These are phyloP conservation scores for Drosophila koepferae DNA, from an alignment of 2,888 invertebrate genomes.

Conservation along the genomic window DNA sequence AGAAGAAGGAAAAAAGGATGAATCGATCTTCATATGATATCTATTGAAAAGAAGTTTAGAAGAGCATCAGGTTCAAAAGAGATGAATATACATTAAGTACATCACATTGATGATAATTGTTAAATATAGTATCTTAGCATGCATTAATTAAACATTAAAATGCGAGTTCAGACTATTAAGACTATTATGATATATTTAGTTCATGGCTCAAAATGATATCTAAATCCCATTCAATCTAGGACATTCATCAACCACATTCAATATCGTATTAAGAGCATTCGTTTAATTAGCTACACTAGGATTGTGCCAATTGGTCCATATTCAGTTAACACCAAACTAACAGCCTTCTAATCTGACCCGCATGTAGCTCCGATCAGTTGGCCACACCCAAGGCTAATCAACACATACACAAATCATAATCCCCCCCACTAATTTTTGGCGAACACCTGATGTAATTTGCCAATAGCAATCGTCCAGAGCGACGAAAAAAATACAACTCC, in stretches of 20 bases:
- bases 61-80: not conserved
- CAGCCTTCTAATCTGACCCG: constrained; percentile 44
- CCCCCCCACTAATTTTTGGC: constrained; percentile 20
- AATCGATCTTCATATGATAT: not conserved
- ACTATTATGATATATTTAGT: not conserved
- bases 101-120: no score
- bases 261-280: constrained; percentile 7
- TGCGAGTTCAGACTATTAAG: not conserved
- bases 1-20: not conserved
- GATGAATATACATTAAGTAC: no score
- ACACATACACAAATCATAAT: constrained; percentile 73
- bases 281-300: constrained; percentile 22
- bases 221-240: not conserved
- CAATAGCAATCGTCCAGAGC: constrained; percentile 60
- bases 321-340: constrained; percentile 32
- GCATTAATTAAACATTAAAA: not conserved
- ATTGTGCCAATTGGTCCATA: constrained; percentile 30
- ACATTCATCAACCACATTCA: not conserved
- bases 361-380: constrained; percentile 68
- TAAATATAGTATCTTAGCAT: no score
- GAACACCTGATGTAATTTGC: constrained; percentile 80
- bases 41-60: not conserved
- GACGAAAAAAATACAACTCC: constrained; percentile 31
- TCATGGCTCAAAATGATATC: not conserved
- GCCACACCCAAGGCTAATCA: constrained; percentile 77